Evolutionary conservation across 2,113 vertebrate species (phyloP).

Genomic region (Salminus brasiliensis): DNA sequence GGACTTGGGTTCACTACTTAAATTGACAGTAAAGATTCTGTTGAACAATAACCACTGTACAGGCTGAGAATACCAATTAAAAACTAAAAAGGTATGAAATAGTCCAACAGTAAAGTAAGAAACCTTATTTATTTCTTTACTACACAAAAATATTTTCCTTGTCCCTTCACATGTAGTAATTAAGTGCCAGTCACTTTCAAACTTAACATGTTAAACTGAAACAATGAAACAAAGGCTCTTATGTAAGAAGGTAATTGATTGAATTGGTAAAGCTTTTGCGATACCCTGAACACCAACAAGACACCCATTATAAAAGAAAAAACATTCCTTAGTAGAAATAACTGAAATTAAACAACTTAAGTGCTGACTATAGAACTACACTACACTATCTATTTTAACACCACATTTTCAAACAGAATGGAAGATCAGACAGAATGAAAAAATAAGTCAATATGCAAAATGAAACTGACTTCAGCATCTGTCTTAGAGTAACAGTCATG

Average conservation of each 20-base stretch:
- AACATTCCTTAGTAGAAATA: no score
- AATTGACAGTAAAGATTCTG: no score
- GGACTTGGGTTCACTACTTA: no score
- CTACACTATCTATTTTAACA: background rate
- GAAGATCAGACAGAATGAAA: background rate
- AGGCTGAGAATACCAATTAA: background rate
- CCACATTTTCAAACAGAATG: background rate
- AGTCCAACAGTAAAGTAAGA: background rate
- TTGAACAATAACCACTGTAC: background rate
- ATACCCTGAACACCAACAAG: background rate
- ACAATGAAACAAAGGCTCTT: background rate
- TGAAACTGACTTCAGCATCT: background rate
- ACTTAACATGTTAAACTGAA: background rate
- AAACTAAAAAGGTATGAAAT: background rate
- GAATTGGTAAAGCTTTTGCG: background rate
- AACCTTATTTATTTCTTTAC: background rate
- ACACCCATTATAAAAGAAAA: background rate
- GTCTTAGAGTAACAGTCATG: background rate
- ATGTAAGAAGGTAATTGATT: background rate
- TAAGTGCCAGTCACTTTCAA: background rate
- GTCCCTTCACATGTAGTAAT: background rate
- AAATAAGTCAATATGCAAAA: background rate
- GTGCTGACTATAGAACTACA: background rate
- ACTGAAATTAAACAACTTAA: background rate
- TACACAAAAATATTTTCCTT: background rate